Percentiles rank a stretch among this genome's conserved stretches.
Conservation (phyloP, 2,888 invertebrate species). For the Ephialtes manifestator region DNA sequence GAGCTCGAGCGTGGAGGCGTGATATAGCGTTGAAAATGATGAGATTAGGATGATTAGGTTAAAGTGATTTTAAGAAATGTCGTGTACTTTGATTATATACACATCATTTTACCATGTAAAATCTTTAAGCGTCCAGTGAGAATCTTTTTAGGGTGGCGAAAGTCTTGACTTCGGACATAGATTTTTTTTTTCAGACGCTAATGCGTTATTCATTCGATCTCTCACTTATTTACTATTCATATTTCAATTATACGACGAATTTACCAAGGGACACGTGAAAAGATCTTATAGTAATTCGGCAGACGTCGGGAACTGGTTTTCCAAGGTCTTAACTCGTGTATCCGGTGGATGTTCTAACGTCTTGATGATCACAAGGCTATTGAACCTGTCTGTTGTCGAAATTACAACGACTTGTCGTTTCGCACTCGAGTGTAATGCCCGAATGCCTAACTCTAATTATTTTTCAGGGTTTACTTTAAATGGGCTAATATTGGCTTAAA, state of each 20-base stretch:
- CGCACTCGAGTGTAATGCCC: conserved; percentile 3
- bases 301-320: conserved; percentile 21
- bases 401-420: not conserved
- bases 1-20: conserved; percentile 1
- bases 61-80: not conserved
- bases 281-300: not conserved
- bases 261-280: not conserved
- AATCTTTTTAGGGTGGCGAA: not conserved
- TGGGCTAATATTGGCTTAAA: not conserved
- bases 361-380: conserved; percentile 7
- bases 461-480: not conserved
- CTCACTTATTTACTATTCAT: conserved; percentile 22
- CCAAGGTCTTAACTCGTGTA: conserved; percentile 25
- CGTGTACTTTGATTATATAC: not conserved
- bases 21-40: not conserved
- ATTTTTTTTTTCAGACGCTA: not conserved
- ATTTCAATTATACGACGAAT: conserved; percentile 16
- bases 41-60: not conserved
- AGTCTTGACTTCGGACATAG: not conserved
- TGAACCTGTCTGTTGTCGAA: conserved; percentile 2
- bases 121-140: not conserved
- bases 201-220: not conserved
- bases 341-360: conserved; percentile 15
- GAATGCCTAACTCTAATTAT: not conserved
- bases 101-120: not conserved